Conservation (phyloP, 2,797 vertebrate species). For the Staurois parvus region DNA sequence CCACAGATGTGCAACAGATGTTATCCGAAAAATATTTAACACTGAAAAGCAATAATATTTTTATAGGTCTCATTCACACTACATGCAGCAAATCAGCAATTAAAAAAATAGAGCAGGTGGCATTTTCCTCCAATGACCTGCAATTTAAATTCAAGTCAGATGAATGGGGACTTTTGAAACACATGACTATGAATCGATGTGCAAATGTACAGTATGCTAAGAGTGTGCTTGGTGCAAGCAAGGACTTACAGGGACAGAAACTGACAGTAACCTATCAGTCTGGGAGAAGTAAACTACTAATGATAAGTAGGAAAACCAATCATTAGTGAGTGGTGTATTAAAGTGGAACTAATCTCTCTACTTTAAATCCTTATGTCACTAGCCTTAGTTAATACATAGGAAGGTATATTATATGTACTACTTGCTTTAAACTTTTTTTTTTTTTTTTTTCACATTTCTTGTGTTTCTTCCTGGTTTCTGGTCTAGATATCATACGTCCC, state of each 20-base stretch:
- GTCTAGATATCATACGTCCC: too few species aligned
- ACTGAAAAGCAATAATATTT: background rate
- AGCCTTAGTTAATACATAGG: too few species aligned
- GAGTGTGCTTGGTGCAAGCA: background rate
- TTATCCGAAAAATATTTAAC: background rate
- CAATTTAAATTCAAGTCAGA: background rate
- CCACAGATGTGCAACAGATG: background rate
- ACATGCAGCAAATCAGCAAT: background rate
- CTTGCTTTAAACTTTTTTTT: too few species aligned
- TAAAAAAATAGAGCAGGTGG: background rate
- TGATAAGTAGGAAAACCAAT: too few species aligned
- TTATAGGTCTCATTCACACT: background rate
- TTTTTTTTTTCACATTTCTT: too few species aligned
- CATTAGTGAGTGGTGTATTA: too few species aligned
- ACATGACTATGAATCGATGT: background rate
- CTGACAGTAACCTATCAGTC: background rate
- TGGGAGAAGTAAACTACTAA: background rate
- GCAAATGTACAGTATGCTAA: background rate
- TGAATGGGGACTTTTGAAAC: background rate
- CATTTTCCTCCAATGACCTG: background rate
- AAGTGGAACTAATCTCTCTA: too few species aligned
- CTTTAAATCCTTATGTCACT: too few species aligned
- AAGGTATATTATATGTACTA: too few species aligned
- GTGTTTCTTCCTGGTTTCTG: too few species aligned
- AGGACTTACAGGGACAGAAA: background rate